Evolutionary conservation across 2,797 vertebrate genomes (phyloP).

Genomic region (Myripristis jacobus): DNA sequence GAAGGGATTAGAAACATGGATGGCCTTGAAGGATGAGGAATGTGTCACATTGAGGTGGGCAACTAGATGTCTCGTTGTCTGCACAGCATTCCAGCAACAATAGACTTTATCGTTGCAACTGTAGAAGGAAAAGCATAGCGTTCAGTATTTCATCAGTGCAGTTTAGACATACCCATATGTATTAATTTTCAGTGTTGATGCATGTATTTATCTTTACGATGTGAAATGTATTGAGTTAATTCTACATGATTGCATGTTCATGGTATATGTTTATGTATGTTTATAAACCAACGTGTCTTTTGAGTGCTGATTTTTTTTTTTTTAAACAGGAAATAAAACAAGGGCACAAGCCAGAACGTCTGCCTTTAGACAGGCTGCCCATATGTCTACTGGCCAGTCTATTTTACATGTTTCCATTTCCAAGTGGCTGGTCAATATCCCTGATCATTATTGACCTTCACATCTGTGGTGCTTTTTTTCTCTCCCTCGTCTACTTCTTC

Average conservation of each 20-base stretch:
- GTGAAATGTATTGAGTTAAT: too few species aligned
- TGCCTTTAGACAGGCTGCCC: background rate
- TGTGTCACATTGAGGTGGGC: background rate
- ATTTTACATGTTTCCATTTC: constrained; percentile 46
- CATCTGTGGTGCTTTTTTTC: constrained; percentile 52
- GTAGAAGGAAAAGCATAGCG: background rate
- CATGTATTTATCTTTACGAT: too few species aligned
- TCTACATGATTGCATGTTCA: too few species aligned
- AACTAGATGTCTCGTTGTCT: background rate
- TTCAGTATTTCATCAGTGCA: too few species aligned
- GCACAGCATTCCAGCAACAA: too few species aligned
- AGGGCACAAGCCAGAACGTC: background rate
- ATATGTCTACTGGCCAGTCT: constrained; percentile 10
- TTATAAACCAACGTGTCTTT: too few species aligned
- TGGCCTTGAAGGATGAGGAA: background rate
- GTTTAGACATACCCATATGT: too few species aligned
- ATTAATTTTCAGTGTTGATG: too few species aligned
- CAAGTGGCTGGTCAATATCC: constrained; percentile 54
- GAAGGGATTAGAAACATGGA: constrained; percentile 37
- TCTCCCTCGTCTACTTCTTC: constrained; percentile 24
- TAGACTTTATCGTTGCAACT: background rate
- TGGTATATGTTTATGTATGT: too few species aligned
- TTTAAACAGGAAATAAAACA: too few species aligned
- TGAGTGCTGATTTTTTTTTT: too few species aligned
- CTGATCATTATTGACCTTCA: constrained; percentile 65